phyloP scores from a whole-genome alignment of 2,888 invertebrate species.

The Xylocampa areola region DNA sequence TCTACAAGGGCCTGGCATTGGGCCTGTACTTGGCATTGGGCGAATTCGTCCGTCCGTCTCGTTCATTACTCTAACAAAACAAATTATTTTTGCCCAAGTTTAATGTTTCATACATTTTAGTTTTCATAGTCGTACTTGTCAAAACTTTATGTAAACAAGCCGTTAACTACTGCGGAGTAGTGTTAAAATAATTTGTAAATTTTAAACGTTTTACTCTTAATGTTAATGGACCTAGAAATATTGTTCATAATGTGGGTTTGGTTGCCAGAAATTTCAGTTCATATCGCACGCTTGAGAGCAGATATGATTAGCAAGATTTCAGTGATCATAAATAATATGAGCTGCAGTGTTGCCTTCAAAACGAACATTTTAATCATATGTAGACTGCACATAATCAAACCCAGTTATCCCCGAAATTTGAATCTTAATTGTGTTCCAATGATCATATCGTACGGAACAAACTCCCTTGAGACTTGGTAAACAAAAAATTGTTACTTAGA shows the following conservation, averaged over 20 bases:
- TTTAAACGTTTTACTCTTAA: conserved; percentile 38
- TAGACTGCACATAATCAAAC: no score
- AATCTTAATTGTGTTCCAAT: no score
- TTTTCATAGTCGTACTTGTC: conserved; percentile 21
- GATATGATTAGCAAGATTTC: conserved; percentile 16
- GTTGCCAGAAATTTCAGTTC: conserved; percentile 45
- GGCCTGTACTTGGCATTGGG: conserved; percentile 60
- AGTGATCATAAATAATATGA: conserved; percentile 25
- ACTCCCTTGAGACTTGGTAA: no score
- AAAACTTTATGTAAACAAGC: conserved; percentile 53
- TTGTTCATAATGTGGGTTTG: conserved; percentile 38
- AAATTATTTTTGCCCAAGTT: conserved; percentile 11
- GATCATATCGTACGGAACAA: no score
- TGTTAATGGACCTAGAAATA: conserved; percentile 48
- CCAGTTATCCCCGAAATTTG: no score
- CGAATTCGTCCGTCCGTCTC: conserved; percentile 37
- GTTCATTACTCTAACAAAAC: conserved; percentile 19
- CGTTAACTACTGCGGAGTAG: conserved; percentile 32
- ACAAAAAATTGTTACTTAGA: no score
- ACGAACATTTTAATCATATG: neutral
- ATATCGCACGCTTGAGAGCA: conserved; percentile 15
- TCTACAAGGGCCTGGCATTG: conserved; percentile 54
- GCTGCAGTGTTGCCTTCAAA: conserved; percentile 1
- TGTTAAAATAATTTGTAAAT: conserved; percentile 44
- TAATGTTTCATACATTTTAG: conserved; percentile 7